These are phyloP conservation scores for Argopecten irradians DNA, from an alignment of 1,140 invertebrate species.

Conservation along the genomic window DNA sequence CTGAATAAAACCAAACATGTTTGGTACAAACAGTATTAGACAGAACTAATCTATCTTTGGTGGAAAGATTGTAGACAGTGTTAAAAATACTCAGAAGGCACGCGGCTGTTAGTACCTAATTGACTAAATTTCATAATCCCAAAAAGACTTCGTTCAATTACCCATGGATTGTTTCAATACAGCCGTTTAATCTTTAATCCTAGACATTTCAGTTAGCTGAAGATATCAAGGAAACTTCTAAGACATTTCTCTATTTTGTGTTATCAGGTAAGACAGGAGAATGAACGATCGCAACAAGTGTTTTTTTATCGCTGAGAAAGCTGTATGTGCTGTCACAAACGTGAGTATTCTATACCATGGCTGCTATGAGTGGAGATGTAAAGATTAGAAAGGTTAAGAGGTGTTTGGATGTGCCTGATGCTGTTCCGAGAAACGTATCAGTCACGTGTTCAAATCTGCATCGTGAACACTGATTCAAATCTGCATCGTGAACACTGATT, in stretches of 20 bases:
- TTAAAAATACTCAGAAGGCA: too few relatives aligned
- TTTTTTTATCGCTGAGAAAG: background rate
- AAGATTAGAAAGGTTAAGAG: background rate
- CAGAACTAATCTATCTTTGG: too few relatives aligned
- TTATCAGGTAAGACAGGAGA: background rate
- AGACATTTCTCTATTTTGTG: background rate
- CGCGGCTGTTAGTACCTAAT: background rate
- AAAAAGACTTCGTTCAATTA: background rate
- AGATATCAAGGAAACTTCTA: background rate
- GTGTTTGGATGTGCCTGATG: background rate
- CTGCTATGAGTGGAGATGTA: background rate
- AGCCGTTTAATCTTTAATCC: background rate
- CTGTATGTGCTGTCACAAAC: background rate
- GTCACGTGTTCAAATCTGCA: too few relatives aligned
- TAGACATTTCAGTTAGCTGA: background rate
- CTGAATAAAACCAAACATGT: too few relatives aligned
- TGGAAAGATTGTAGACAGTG: too few relatives aligned
- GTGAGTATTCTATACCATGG: background rate
- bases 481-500: too few relatives aligned
- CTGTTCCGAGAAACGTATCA: background rate
- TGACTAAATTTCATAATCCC: background rate
- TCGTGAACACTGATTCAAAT: too few relatives aligned
- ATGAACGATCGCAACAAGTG: background rate
- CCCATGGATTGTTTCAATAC: background rate
- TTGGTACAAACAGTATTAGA: too few relatives aligned